Percentiles rank a stretch among this genome's conserved stretches.
These are phyloP conservation scores for Acropora tenuis DNA, from an alignment of 64 coral and sea anemone genomes.

Conservation along the genomic window DNA sequence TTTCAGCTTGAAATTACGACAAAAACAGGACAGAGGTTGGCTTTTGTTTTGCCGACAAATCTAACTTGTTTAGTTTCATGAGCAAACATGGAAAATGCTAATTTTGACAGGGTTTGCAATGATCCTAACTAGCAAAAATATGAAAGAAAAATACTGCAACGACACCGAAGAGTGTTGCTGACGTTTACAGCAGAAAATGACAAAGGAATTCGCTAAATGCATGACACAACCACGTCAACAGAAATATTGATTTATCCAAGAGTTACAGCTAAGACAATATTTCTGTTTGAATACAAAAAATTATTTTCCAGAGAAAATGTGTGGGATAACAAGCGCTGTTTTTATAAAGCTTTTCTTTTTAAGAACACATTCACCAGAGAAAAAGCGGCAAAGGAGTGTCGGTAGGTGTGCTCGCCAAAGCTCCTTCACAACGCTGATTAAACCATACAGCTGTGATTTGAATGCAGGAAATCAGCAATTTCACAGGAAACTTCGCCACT, in stretches of 20 bases:
- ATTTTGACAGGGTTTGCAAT: slow-evolving; percentile 42
- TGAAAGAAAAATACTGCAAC: slow-evolving; percentile 47
- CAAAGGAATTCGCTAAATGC: slow-evolving; percentile 20
- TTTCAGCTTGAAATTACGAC: background rate
- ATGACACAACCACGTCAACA: background rate
- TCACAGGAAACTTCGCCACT: slow-evolving; percentile 17
- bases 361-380: background rate
- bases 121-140: slow-evolving; percentile 46
- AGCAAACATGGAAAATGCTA: slow-evolving; percentile 54
- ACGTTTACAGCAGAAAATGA: slow-evolving; percentile 29
- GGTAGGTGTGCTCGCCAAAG: background rate
- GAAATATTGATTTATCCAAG: slow-evolving; percentile 19
- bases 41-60: slow-evolving; percentile 55
- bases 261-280: slow-evolving; percentile 40
- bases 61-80: slow-evolving; percentile 34
- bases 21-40: slow-evolving; percentile 15
- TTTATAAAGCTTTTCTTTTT: background rate
- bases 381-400: too few species aligned
- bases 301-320: background rate
- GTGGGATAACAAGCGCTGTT: background rate
- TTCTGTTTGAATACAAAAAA: slow-evolving; percentile 26
- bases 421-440: background rate
- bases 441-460: slow-evolving; percentile 21
- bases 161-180: slow-evolving; percentile 22
- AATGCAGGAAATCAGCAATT: slow-evolving; percentile 8